Evolutionary conservation across 2,797 vertebrate species (phyloP).

Genomic region (Eurystomus glaucurus): DNA sequence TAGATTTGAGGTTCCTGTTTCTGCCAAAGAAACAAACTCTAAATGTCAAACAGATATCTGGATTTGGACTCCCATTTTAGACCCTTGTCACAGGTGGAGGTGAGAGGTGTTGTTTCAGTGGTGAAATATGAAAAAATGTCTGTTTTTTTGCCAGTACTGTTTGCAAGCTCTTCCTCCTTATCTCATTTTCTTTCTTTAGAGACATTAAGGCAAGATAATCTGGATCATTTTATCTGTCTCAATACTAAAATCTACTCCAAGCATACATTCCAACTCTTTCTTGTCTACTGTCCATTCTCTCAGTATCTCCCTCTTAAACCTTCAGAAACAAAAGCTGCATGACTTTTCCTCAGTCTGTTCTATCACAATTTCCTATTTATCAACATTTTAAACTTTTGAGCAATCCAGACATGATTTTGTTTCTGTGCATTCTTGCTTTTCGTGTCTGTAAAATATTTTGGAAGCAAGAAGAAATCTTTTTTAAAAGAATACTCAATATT

Average conservation of each 20-base stretch:
- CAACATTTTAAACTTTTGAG: background rate
- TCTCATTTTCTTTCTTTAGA: background rate
- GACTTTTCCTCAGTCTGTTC: background rate
- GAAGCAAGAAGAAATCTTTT: background rate
- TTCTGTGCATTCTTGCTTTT: background rate
- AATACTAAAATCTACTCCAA: background rate
- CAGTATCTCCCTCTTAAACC: background rate
- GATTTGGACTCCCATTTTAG: background rate
- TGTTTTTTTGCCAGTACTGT: background rate
- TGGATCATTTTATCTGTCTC: background rate
- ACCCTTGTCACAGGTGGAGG: accelerated
- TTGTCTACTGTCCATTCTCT: background rate
- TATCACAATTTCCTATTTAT: background rate
- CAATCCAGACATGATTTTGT: background rate
- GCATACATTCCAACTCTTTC: background rate
- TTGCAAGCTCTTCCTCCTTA: background rate
- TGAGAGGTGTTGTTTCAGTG: background rate
- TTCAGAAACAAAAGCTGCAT: background rate
- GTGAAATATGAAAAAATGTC: background rate
- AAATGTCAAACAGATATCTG: background rate
- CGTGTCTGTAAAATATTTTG: background rate
- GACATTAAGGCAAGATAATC: background rate
- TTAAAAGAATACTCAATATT: background rate
- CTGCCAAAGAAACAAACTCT: background rate
- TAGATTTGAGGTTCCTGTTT: background rate